phyloP scores from a whole-genome alignment of 2,113 vertebrate species.

The Melospiza melodia region DNA sequence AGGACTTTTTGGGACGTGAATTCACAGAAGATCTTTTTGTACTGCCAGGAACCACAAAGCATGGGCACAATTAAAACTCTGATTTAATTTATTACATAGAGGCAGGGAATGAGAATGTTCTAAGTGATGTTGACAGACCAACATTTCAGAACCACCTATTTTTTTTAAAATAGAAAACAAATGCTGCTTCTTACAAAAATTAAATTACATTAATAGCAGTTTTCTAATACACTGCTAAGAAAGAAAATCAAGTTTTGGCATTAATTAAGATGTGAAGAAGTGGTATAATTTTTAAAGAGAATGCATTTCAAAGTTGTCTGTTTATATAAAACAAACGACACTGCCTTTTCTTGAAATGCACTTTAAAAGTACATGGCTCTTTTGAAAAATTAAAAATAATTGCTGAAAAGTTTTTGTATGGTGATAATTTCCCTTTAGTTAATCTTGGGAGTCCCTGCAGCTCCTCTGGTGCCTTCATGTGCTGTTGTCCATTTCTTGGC shows the following conservation, averaged over 20 bases:
- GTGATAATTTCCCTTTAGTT: conserved; percentile 52
- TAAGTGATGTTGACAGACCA: conserved; percentile 76
- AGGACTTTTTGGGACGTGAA: conserved; percentile 70
- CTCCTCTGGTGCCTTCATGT: neutral
- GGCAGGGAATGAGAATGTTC: conserved; percentile 73
- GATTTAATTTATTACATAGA: conserved; percentile 81
- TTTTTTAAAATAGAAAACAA: conserved; percentile 73
- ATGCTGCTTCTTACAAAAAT: conserved; percentile 68
- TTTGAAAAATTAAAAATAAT: conserved; percentile 58
- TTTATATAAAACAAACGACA: conserved; percentile 62
- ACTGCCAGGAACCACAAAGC: conserved; percentile 80
- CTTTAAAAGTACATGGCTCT: conserved; percentile 25
- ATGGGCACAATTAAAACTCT: conserved; percentile 82
- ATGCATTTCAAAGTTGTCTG: conserved; percentile 68
- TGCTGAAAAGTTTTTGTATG: conserved; percentile 43
- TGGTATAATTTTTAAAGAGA: conserved; percentile 63
- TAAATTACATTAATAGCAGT: conserved; percentile 76
- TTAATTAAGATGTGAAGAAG: conserved; percentile 76
- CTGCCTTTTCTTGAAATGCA: conserved; percentile 46
- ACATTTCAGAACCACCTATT: conserved; percentile 73
- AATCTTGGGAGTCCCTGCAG: neutral
- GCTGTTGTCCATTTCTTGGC: neutral
- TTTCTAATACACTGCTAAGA: conserved; percentile 69
- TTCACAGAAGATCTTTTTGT: conserved; percentile 81
- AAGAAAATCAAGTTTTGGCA: conserved; percentile 72